A percentile compares a stretch with the other conserved stretches of the same genome.
Conservation (phyloP, 2,797 vertebrate species). For the Manis javanica region DNA sequence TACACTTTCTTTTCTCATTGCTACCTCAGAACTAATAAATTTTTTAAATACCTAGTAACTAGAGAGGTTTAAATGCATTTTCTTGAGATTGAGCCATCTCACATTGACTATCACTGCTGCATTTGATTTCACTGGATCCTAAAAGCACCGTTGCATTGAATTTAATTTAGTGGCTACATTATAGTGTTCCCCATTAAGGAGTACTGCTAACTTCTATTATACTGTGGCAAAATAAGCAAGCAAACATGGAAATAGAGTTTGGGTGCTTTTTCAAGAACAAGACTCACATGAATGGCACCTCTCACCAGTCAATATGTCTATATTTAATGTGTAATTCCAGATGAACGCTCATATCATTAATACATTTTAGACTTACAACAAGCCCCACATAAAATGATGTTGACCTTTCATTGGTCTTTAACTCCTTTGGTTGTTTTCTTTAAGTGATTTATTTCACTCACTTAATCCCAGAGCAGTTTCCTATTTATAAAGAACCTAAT, state of each 20-base stretch:
- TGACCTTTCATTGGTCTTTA: background rate
- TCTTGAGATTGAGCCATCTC: background rate
- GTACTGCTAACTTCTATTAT: background rate
- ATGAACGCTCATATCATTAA: background rate
- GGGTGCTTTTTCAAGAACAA: background rate
- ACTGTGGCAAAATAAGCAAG: background rate
- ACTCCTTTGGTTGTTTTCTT: conserved; percentile 2
- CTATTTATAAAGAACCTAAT: conserved; percentile 45
- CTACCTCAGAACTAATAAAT: background rate
- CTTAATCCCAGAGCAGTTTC: background rate
- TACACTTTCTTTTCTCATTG: background rate
- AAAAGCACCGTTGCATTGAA: background rate
- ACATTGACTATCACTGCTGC: background rate
- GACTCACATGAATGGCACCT: background rate
- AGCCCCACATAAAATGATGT: background rate
- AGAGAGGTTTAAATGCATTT: background rate
- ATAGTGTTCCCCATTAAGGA: background rate
- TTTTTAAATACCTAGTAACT: background rate
- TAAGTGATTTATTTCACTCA: conserved; percentile 23
- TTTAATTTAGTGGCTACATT: background rate
- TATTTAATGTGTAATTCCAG: conserved; percentile 18
- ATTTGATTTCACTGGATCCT: background rate
- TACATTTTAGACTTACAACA: background rate
- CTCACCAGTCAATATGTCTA: background rate
- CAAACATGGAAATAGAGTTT: background rate